phyloP scores from a whole-genome alignment of 2,888 invertebrate species.

The Leptinotarsa tumamoca region DNA sequence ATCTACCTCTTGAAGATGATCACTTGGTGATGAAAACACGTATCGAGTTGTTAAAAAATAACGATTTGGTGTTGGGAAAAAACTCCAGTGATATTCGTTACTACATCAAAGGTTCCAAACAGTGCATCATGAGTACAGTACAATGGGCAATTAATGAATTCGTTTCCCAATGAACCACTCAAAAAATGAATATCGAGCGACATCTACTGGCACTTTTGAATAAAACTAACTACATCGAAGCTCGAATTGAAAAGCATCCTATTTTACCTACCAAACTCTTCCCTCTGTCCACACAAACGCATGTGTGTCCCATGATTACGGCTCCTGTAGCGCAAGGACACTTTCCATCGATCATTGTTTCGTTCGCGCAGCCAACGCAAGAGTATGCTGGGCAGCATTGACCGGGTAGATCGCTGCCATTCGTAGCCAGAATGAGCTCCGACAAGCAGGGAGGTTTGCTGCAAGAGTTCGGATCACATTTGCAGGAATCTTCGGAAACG shows the following conservation, averaged over 20 bases:
- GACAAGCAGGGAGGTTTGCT: conserved; percentile 55
- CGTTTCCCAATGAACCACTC: too few species aligned
- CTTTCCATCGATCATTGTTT: conserved; percentile 54
- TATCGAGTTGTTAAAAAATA: too few species aligned
- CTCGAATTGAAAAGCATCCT: background rate
- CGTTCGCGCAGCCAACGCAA: conserved; percentile 58
- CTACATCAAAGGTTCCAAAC: too few species aligned
- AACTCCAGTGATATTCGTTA: too few species aligned
- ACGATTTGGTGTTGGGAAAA: too few species aligned
- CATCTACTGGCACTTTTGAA: too few species aligned
- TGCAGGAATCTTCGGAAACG: conserved; percentile 53
- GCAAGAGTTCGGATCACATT: conserved; percentile 57
- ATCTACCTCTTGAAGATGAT: too few species aligned
- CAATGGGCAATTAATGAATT: too few species aligned
- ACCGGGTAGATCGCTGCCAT: conserved; percentile 56
- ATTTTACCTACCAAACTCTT: conserved; percentile 50
- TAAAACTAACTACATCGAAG: too few species aligned
- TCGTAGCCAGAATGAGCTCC: conserved; percentile 47
- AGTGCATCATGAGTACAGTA: too few species aligned
- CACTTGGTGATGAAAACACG: too few species aligned
- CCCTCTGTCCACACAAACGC: conserved; percentile 57
- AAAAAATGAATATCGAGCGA: too few species aligned
- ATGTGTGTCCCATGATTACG: conserved; percentile 53
- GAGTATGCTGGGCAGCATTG: conserved; percentile 59
- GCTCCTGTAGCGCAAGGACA: conserved; percentile 60